Conservation (phyloP, 2,797 vertebrate species). For the Gambelia wislizenii region DNA sequence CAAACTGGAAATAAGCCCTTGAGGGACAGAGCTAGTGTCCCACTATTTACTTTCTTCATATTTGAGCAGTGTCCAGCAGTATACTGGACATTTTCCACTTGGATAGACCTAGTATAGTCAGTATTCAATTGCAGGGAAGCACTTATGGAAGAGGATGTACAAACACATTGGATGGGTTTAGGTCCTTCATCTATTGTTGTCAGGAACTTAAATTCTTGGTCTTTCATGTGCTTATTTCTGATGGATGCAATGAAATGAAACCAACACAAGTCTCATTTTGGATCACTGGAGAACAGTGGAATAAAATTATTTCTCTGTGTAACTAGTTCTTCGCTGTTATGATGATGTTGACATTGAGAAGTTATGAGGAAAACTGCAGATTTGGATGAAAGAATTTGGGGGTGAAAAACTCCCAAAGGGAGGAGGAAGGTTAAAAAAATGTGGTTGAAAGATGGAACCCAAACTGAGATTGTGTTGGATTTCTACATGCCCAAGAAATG, state of each 20-base stretch:
- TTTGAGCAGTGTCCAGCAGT: slow-evolving; percentile 74
- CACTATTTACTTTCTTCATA: slow-evolving; percentile 72
- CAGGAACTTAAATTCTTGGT: slow-evolving; percentile 49
- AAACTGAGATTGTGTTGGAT: slow-evolving; percentile 36
- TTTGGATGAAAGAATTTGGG: neutral
- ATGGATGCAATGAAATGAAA: slow-evolving; percentile 37
- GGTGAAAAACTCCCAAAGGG: neutral
- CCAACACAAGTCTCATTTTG: slow-evolving; percentile 43
- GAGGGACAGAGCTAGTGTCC: slow-evolving; percentile 71
- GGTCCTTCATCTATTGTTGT: slow-evolving; percentile 52
- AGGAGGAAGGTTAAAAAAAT: slow-evolving; percentile 38
- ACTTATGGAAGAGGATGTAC: slow-evolving; percentile 66
- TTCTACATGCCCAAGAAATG: slow-evolving; percentile 32
- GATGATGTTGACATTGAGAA: neutral
- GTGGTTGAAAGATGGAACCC: slow-evolving; percentile 48
- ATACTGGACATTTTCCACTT: slow-evolving; percentile 68
- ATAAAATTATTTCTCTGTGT: slow-evolving; percentile 26
- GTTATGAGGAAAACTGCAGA: slow-evolving; percentile 41
- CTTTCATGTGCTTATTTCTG: neutral
- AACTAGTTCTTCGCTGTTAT: slow-evolving; percentile 37
- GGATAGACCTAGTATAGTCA: slow-evolving; percentile 70
- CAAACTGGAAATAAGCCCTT: slow-evolving; percentile 78
- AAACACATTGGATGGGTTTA: slow-evolving; percentile 45
- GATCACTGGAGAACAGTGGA: slow-evolving; percentile 51
- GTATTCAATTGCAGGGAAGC: slow-evolving; percentile 69